Conservation (phyloP, 1,140 invertebrate genomes). For the Colletes latitarsis region DNA sequence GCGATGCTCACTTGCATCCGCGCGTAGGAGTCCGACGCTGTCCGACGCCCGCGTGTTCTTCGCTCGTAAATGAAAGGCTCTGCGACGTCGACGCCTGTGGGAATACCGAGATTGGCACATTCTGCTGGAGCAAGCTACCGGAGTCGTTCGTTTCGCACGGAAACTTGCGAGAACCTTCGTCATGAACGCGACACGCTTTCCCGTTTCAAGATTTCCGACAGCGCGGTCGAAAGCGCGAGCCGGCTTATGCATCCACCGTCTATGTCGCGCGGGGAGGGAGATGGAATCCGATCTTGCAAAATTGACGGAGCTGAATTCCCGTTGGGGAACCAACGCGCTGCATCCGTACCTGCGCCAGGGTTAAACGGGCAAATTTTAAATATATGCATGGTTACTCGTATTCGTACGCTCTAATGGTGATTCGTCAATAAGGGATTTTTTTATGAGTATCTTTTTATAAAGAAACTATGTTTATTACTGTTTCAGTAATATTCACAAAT, state of each 20-base stretch:
- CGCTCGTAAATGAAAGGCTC: constrained; percentile 73
- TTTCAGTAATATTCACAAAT: no score
- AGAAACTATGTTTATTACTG: no score
- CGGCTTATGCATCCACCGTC: not conserved
- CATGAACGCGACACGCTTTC: constrained; percentile 57
- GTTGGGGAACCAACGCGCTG: not conserved
- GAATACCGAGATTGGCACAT: constrained; percentile 73
- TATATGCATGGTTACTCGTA: no score
- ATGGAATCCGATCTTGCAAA: constrained; percentile 15
- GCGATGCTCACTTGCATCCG: constrained; percentile 58
- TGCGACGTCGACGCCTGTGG: constrained; percentile 66
- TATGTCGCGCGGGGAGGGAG: not conserved
- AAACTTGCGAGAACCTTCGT: constrained; percentile 57
- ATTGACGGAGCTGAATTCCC: not conserved
- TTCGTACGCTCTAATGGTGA: no score
- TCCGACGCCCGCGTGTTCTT: constrained; percentile 43
- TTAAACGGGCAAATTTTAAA: no score
- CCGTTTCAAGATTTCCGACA: constrained; percentile 10
- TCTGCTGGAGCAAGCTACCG: constrained; percentile 48
- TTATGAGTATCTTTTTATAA: no score
- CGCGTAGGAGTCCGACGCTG: constrained; percentile 39
- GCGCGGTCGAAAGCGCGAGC: not conserved
- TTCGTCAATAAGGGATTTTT: no score
- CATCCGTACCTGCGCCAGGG: no score
- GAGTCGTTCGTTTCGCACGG: constrained; percentile 40